phyloP scores from a whole-genome alignment of 2,113 vertebrate genomes.

The Crotalus horridus region DNA sequence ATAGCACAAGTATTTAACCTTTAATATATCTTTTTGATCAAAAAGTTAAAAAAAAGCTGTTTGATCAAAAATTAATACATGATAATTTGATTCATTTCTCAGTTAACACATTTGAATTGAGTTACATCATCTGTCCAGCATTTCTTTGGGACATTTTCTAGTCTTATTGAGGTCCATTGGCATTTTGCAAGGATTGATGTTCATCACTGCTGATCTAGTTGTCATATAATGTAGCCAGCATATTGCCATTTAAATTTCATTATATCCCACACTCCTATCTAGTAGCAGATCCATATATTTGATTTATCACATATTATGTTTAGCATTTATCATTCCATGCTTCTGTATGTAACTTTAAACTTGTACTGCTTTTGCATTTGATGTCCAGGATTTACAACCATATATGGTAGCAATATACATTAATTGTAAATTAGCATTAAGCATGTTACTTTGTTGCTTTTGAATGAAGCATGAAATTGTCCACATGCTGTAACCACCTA shows the following conservation, averaged over 20 bases:
- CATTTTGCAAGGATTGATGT: not conserved
- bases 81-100: not conserved
- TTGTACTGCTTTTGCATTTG: not conserved
- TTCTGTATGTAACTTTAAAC: too few relatives aligned
- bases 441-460: not conserved
- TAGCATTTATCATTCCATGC: too few relatives aligned
- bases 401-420: not conserved
- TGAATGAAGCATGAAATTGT: not conserved
- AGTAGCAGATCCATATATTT: too few relatives aligned
- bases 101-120: not conserved
- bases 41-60: not conserved
- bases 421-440: not conserved
- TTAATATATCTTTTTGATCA: not conserved
- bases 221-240: not conserved
- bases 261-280: too few relatives aligned
- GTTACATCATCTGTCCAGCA: not conserved
- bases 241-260: not conserved
- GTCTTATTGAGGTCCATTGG: not conserved
- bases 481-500: not conserved
- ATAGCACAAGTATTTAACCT: not conserved
- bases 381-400: not conserved
- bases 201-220: not conserved
- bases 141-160: not conserved
- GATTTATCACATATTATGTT: too few relatives aligned
- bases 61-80: not conserved